A percentile compares a stretch with the other conserved stretches of the same genome.
Evolutionary conservation across 2,888 invertebrate species (phyloP).

Genomic region (Mesopsocus fuscifrons): DNA sequence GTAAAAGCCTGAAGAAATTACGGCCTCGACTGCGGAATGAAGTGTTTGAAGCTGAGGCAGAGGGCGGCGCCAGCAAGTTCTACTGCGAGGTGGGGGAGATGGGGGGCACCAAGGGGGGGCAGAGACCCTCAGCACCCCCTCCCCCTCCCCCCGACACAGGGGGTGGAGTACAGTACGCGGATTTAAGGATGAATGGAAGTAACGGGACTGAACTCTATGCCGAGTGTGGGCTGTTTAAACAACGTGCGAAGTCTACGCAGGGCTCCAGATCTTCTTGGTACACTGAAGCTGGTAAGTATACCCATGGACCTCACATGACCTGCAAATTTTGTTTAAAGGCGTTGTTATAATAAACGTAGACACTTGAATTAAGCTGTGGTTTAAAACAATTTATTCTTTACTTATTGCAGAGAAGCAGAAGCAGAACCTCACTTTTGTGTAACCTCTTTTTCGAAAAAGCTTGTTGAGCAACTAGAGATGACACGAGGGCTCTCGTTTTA

Average conservation of each 20-base stretch:
- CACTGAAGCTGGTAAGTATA: not conserved
- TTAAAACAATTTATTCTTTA: too few relatives aligned
- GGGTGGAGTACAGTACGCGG: not conserved
- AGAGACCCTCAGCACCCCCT: not conserved
- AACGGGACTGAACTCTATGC: not conserved
- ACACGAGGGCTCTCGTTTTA: too few relatives aligned
- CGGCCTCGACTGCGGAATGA: not conserved
- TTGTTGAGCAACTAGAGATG: too few relatives aligned
- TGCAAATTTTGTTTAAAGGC: too few relatives aligned
- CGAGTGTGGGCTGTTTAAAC: not conserved
- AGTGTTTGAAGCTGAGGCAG: not conserved
- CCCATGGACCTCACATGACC: too few relatives aligned
- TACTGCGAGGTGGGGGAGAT: not conserved
- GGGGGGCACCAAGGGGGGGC: not conserved
- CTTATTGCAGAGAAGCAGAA: too few relatives aligned
- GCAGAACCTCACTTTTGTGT: too few relatives aligned
- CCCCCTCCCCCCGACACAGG: not conserved
- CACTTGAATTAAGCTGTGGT: too few relatives aligned
- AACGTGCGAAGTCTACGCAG: not conserved
- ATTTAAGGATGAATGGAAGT: not conserved
- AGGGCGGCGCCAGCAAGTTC: not conserved
- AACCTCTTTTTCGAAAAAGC: too few relatives aligned
- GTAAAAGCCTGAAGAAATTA: constrained; percentile 3
- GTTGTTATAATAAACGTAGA: too few relatives aligned
- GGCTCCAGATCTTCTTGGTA: not conserved